These are phyloP conservation scores for Prunella fulvescens DNA, from an alignment of 2,113 vertebrate species.

Conservation along the genomic window DNA sequence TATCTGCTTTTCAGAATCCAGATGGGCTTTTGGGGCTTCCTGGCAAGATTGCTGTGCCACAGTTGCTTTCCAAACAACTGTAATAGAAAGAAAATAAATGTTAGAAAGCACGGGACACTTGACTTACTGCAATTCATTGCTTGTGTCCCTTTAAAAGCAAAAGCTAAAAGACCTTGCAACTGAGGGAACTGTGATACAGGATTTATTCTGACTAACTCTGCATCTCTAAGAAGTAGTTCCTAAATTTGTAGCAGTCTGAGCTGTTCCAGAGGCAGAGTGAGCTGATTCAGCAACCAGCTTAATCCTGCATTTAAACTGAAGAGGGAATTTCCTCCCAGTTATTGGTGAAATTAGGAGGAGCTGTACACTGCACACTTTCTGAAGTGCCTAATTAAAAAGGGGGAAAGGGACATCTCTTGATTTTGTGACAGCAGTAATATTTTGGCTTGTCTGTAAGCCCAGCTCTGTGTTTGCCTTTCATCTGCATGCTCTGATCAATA, in stretches of 20 bases:
- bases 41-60: not conserved
- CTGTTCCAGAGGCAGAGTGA: not conserved
- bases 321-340: not conserved
- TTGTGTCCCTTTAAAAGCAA: not conserved
- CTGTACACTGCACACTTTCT: not conserved
- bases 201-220: conserved; percentile 43
- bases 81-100: not conserved
- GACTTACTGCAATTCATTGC: not conserved
- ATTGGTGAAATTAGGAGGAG: not conserved
- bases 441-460: not conserved
- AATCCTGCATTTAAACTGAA: conserved; percentile 20
- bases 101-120: not conserved
- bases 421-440: conserved; percentile 12
- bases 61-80: not conserved
- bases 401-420: not conserved
- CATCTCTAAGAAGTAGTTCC: not conserved
- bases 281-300: conserved; percentile 47
- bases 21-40: not conserved
- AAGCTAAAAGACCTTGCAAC: not conserved
- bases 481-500: conserved; percentile 38
- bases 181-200: not conserved
- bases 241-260: not conserved
- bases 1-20: not conserved
- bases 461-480: conserved; percentile 32
- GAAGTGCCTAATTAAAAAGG: conserved; percentile 7